phyloP scores from a whole-genome alignment of 2,113 vertebrate species.

The Progne subis region DNA sequence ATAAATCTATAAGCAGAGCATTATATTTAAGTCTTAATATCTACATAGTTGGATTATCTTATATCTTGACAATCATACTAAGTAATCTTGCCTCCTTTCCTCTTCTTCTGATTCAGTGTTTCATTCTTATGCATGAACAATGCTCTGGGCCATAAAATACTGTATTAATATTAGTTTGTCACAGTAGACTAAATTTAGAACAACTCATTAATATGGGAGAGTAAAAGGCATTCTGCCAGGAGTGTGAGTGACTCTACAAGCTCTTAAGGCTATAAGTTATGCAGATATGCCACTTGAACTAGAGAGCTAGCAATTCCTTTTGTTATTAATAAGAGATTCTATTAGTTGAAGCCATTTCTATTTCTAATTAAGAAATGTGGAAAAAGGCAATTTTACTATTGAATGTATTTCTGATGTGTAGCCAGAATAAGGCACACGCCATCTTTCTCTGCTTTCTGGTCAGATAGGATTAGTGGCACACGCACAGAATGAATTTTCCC shows the following conservation, averaged over 20 bases:
- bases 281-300: conserved; percentile 84
- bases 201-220: conserved; percentile 86
- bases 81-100: conserved; percentile 75
- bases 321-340: conserved; percentile 83
- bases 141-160: conserved; percentile 84
- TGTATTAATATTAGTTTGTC: conserved; percentile 90
- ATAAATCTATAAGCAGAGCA: conserved; percentile 84
- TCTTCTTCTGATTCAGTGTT: conserved; percentile 76
- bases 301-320: conserved; percentile 75
- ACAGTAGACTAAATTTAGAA: conserved; percentile 86
- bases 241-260: conserved; percentile 75
- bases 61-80: conserved; percentile 83
- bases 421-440: conserved; percentile 57
- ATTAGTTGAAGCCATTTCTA: conserved; percentile 74
- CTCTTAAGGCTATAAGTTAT: conserved; percentile 84
- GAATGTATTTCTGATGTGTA: conserved; percentile 60
- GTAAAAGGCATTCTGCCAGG: conserved; percentile 82
- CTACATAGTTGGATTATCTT: conserved; percentile 84
- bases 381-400: conserved; percentile 73
- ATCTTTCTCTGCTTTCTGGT: conserved; percentile 49
- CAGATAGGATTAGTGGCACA: conserved; percentile 66
- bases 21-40: conserved; percentile 88
- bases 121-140: conserved; percentile 83
- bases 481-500: conserved; percentile 66
- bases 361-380: conserved; percentile 83